These are phyloP conservation scores for Parelbella ahira DNA, from an alignment of 2,888 invertebrate species.

Conservation along the genomic window DNA sequence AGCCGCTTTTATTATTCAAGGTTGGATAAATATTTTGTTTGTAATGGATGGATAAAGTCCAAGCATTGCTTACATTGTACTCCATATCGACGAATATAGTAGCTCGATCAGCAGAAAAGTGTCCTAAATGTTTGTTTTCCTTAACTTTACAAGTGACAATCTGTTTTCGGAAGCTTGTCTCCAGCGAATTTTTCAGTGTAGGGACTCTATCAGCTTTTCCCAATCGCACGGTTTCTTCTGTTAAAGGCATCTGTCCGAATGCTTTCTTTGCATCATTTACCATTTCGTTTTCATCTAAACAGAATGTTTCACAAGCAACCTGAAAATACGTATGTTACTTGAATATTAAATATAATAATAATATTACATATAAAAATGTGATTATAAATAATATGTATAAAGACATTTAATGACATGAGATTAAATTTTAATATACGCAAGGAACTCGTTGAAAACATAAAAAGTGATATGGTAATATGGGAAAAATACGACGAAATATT, in stretches of 20 bases:
- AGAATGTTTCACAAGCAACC: constrained; percentile 95
- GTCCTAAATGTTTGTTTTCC: constrained; percentile 80
- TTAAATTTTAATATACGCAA: too few species aligned
- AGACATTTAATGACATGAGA: too few species aligned
- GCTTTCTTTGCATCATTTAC: constrained; percentile 89
- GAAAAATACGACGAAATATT: too few species aligned
- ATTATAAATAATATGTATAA: too few species aligned
- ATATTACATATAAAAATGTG: not conserved
- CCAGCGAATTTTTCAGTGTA: constrained; percentile 51
- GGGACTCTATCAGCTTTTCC: constrained; percentile 69
- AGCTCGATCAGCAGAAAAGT: constrained; percentile 73
- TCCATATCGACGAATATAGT: constrained; percentile 82
- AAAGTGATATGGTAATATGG: too few species aligned
- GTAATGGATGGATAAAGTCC: too few species aligned
- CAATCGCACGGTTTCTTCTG: constrained; percentile 87
- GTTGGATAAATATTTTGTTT: too few species aligned
- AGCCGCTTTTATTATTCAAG: too few species aligned
- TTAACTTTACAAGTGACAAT: constrained; percentile 77
- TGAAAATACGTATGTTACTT: too few species aligned
- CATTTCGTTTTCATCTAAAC: constrained; percentile 93
- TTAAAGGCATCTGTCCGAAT: constrained; percentile 85
- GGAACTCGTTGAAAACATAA: too few species aligned
- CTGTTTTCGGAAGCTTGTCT: constrained; percentile 55
- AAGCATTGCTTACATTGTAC: constrained; percentile 63
- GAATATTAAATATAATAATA: too few species aligned